Conservation (phyloP, 2,113 vertebrate species). For the Psittacara wagleri region DNA sequence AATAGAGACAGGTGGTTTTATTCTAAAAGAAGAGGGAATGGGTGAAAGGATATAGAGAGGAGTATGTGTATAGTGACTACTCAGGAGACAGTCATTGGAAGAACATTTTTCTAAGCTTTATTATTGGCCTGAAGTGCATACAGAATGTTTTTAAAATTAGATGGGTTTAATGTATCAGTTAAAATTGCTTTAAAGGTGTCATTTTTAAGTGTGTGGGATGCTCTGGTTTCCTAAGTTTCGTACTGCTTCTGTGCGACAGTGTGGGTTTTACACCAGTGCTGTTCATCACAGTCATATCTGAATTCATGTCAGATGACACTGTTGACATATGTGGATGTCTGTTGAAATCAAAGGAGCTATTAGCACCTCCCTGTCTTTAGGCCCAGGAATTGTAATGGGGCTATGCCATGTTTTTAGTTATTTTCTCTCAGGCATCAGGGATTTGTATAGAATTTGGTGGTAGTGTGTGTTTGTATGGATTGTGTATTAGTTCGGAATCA, state of each 20-base stretch:
- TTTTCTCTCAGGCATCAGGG: background rate
- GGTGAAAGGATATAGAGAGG: background rate
- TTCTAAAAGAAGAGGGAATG: background rate
- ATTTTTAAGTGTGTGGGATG: background rate
- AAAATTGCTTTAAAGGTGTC: background rate
- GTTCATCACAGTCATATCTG: background rate
- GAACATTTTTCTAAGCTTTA: background rate
- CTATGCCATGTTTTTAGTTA: rapidly evolving
- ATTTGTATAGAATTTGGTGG: background rate
- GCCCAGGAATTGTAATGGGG: background rate
- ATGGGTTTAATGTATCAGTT: background rate
- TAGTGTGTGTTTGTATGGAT: background rate
- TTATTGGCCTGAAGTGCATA: background rate
- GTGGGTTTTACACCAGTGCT: background rate
- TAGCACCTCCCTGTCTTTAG: background rate
- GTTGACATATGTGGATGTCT: rapidly evolving
- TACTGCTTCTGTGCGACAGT: rapidly evolving
- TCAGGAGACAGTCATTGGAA: background rate
- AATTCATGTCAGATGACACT: background rate
- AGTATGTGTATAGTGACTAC: background rate
- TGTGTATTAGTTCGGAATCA: background rate
- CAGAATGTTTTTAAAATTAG: background rate
- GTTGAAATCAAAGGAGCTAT: background rate
- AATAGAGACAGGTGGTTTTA: background rate
- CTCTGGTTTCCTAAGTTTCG: background rate